phyloP scores from a whole-genome alignment of 2,797 vertebrate genomes.

The Picus viridis region DNA sequence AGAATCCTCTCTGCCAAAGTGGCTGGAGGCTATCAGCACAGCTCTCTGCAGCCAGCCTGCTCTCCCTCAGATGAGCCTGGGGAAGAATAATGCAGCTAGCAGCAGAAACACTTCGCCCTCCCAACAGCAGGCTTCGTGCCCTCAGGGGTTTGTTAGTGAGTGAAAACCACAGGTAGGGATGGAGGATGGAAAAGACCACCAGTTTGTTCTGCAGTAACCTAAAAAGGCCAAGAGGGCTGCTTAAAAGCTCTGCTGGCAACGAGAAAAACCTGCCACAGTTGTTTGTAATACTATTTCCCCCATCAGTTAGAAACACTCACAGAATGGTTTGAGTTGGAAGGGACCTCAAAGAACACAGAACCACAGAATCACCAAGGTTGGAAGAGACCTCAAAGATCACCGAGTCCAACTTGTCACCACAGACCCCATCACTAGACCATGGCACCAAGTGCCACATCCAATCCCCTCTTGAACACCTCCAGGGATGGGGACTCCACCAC shows the following conservation, averaged over 20 bases:
- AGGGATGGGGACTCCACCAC: too few relatives aligned
- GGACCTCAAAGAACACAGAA: too few relatives aligned
- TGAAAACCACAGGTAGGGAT: conserved; percentile 5
- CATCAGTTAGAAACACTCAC: background rate
- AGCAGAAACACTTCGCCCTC: conserved; percentile 5
- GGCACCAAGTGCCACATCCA: too few relatives aligned
- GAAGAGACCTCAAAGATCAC: too few relatives aligned
- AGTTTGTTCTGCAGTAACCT: background rate
- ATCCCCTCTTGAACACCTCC: too few relatives aligned
- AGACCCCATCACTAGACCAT: too few relatives aligned
- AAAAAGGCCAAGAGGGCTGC: background rate
- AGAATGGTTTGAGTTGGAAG: too few relatives aligned
- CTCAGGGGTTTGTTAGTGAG: background rate
- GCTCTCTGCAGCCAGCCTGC: background rate
- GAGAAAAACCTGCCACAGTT: background rate
- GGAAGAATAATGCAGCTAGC: conserved; percentile 28
- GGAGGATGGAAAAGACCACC: background rate
- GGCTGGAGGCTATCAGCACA: conserved; percentile 9
- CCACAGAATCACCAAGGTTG: too few relatives aligned
- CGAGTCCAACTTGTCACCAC: too few relatives aligned
- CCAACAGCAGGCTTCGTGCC: background rate
- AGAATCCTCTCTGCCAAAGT: background rate
- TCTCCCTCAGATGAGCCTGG: background rate
- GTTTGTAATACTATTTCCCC: background rate
- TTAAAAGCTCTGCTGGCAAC: fast-evolving